phyloP scores from a whole-genome alignment of 2,797 vertebrate species.

The Rhinophrynus dorsalis region DNA sequence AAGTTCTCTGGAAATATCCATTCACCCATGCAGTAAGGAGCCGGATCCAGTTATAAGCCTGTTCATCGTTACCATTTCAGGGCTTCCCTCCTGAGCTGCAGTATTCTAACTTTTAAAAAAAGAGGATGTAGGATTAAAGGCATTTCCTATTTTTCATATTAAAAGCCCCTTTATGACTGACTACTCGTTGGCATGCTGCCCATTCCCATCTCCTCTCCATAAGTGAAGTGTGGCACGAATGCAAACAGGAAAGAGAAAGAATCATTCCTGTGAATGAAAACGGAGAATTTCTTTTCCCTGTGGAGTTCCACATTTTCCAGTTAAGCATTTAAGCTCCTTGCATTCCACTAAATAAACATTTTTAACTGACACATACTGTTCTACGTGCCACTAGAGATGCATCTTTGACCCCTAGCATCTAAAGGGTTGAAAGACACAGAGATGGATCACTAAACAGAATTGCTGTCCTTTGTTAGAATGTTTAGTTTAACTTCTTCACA shows the following conservation, averaged over 20 bases:
- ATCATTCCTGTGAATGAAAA: background rate
- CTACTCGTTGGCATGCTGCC: conserved; percentile 14
- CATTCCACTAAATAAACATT: background rate
- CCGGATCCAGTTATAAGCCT: background rate
- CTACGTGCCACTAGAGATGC: too few relatives aligned
- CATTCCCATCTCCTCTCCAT: conserved; percentile 18
- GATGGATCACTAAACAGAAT: too few relatives aligned
- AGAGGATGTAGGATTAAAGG: conserved; percentile 28
- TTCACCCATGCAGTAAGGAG: background rate
- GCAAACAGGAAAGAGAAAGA: conserved; percentile 36
- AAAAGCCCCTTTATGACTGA: conserved; percentile 38
- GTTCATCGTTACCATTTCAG: background rate
- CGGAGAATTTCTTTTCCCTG: background rate
- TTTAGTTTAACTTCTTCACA: too few relatives aligned
- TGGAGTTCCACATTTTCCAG: conserved; percentile 4
- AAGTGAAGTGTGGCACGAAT: conserved; percentile 37
- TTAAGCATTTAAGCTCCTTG: background rate
- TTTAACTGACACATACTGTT: too few relatives aligned
- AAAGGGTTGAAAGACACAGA: too few relatives aligned
- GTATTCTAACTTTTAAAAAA: background rate
- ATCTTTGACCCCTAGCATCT: too few relatives aligned
- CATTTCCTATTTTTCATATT: conserved; percentile 41
- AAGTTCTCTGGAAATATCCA: background rate
- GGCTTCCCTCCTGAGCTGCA: background rate
- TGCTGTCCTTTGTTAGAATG: too few relatives aligned